These are phyloP conservation scores for Neodiprion virginianus DNA, from an alignment of 1,140 invertebrate species.

Conservation along the genomic window DNA sequence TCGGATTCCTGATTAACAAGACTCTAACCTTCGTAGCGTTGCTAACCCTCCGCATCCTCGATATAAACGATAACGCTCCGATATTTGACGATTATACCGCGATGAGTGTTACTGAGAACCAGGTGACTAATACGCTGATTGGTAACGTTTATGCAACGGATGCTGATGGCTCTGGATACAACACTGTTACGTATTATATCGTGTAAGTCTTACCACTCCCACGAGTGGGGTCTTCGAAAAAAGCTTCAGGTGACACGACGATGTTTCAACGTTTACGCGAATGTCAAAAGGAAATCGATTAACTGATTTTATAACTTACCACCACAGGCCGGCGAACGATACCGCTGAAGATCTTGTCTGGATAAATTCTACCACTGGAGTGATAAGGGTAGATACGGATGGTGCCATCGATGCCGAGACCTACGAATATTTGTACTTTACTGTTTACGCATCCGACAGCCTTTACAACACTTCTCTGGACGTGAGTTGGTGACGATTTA, in stretches of 20 bases:
- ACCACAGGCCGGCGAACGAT: conserved; percentile 47
- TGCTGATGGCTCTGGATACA: conserved; percentile 34
- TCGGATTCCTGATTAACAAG: no score
- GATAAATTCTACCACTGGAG: conserved; percentile 55
- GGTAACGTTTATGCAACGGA: conserved; percentile 33
- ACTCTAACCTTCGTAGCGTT: conserved; percentile 17
- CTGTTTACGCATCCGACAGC: conserved; percentile 56
- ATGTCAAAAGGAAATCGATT: neutral
- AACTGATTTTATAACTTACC: neutral
- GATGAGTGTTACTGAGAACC: conserved; percentile 34
- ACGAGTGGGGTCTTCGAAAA: neutral
- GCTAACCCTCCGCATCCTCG: conserved; percentile 31
- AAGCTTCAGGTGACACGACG: no score
- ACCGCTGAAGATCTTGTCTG: conserved; percentile 52
- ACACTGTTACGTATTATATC: conserved; percentile 31
- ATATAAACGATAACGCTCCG: conserved; percentile 36
- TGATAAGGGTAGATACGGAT: conserved; percentile 50
- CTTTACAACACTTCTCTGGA: conserved; percentile 41
- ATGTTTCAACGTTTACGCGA: no score
- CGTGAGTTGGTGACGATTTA: conserved; percentile 8
- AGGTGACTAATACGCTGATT: conserved; percentile 25
- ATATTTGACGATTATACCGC: conserved; percentile 24
- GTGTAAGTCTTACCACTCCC: conserved; percentile 22
- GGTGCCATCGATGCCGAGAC: conserved; percentile 61
- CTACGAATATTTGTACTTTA: conserved; percentile 54